Percentiles rank a stretch among this genome's conserved stretches.
Conservation (phyloP, 1,140 invertebrate genomes). For the Sinella curviseta region DNA sequence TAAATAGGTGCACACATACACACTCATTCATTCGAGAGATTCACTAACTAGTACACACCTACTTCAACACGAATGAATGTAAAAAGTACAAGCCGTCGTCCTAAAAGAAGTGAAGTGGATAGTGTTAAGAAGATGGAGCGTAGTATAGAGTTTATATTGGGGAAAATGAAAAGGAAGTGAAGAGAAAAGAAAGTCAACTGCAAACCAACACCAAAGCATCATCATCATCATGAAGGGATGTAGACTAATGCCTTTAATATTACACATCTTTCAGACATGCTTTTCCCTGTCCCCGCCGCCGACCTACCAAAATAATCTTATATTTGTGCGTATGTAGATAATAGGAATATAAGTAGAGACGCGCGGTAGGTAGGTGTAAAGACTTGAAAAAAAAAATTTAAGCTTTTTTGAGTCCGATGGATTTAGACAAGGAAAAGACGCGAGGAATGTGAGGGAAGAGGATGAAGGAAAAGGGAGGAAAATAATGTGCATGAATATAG, state of each 20-base stretch:
- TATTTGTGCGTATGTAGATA: background rate
- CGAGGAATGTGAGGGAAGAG: background rate
- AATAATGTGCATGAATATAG: constrained; percentile 12
- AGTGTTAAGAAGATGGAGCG: background rate
- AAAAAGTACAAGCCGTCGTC: too few relatives aligned
- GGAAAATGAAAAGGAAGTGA: constrained; percentile 11
- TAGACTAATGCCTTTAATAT: constrained; percentile 16
- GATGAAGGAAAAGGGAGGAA: constrained; percentile 3
- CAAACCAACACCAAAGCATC: background rate
- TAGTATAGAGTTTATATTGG: too few relatives aligned
- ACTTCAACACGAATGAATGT: too few relatives aligned
- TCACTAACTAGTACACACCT: too few relatives aligned
- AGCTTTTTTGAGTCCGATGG: constrained; percentile 9
- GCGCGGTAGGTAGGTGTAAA: background rate
- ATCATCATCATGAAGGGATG: background rate
- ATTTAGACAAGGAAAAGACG: background rate
- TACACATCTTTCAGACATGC: background rate
- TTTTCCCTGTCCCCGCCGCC: too few relatives aligned
- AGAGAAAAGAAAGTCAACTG: constrained; percentile 10
- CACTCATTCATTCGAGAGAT: too few relatives aligned
- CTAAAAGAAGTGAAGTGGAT: too few relatives aligned
- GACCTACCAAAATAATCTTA: too few relatives aligned
- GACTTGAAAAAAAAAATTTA: constrained; percentile 12
- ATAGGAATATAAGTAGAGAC: background rate
- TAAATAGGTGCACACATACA: background rate